These are phyloP conservation scores for Pterocles gutturalis DNA, from an alignment of 2,113 vertebrate genomes.

Conservation along the genomic window DNA sequence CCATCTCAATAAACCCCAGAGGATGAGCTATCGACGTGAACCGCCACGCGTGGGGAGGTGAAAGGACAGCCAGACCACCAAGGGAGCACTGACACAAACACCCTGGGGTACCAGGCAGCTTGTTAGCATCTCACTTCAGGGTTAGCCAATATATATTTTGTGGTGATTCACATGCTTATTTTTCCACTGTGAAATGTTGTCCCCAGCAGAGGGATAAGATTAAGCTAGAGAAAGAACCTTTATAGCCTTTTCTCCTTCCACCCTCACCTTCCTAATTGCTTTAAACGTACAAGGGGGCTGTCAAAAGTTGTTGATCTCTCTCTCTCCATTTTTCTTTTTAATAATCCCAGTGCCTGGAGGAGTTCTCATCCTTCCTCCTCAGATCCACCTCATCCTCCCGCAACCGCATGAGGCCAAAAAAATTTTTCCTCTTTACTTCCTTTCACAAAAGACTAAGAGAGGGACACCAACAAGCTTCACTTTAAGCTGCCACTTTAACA, in stretches of 20 bases:
- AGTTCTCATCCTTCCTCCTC: neutral
- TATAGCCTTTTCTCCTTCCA: neutral
- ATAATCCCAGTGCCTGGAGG: neutral
- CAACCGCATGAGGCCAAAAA: neutral
- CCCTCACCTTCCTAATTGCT: neutral
- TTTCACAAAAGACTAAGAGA: neutral
- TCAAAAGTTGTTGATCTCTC: neutral
- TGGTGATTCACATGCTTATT: neutral
- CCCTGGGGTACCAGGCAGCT: neutral
- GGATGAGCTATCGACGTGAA: neutral
- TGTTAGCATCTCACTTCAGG: neutral
- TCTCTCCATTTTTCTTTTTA: neutral
- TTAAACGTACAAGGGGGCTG: neutral
- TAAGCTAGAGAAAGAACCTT: neutral
- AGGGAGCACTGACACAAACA: slow-evolving; percentile 12
- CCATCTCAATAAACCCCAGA: neutral
- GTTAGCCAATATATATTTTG: neutral
- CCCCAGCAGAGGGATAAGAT: neutral
- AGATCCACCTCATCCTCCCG: neutral
- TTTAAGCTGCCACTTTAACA: neutral
- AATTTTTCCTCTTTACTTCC: neutral
- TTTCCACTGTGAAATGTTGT: neutral
- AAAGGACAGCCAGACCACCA: neutral
- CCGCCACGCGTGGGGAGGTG: neutral
- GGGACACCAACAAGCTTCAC: neutral